Evolutionary conservation across 64 coral and sea anemone species (phyloP).

Genomic region (Trachythela sp.): DNA sequence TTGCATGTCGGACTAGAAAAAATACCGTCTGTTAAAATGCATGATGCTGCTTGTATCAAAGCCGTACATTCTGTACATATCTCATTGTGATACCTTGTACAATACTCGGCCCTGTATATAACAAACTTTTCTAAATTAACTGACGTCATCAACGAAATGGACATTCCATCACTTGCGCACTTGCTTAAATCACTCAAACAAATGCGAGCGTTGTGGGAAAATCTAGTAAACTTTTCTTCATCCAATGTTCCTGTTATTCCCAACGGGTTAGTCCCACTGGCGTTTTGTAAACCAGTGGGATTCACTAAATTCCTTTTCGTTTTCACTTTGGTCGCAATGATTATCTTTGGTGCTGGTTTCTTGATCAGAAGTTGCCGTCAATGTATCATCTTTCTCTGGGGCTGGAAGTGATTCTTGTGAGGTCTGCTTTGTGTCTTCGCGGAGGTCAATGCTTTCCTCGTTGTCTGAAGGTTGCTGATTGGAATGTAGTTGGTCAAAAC

Average conservation of each 20-base stretch:
- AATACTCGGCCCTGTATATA: neutral
- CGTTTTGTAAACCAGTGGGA: constrained; percentile 1
- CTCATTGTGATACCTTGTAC: neutral
- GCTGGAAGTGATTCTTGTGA: neutral
- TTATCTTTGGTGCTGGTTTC: neutral
- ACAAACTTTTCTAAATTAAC: neutral
- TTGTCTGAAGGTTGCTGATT: neutral
- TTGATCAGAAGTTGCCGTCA: neutral
- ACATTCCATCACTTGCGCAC: neutral
- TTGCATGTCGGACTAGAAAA: neutral
- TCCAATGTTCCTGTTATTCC: neutral
- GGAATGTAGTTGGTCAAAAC: too few relatives aligned
- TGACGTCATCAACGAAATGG: neutral
- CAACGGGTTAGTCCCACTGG: neutral
- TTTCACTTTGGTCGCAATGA: neutral
- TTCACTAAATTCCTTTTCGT: neutral
- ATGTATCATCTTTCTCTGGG: neutral
- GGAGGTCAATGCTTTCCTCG: neutral
- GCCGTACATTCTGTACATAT: neutral
- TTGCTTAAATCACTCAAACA: constrained; percentile 24
- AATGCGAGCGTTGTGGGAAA: neutral
- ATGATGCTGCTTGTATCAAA: neutral
- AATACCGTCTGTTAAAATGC: neutral
- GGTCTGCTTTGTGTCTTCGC: neutral
- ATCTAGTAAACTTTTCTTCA: constrained; percentile 2